Base-by-base conservation (phyloP, 2,113 vertebrate genomes). In the Dendropsophus ebraccatus region DNA sequence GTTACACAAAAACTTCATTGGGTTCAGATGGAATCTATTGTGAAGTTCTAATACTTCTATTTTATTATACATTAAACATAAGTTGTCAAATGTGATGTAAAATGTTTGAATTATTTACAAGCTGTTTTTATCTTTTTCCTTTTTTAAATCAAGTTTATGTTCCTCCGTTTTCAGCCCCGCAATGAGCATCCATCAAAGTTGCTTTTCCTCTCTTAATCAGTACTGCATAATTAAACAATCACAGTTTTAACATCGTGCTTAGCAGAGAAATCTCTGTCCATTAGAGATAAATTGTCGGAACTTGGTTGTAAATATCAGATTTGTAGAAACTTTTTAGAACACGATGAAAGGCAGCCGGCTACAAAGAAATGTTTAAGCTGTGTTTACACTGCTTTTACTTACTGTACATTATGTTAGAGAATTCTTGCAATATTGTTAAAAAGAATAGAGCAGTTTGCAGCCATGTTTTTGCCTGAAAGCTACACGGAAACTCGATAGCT, bases 141-240 rank as follows among this genome's bases (percentile, higher is more conserved):
- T 69, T 69, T 69, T 35, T 49, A 49, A 30, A 35, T 69, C 30
- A 69, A 35, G 30, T 69, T 69, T 69, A 19, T 69, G 65, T 28
- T 35, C 17, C 8, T 21, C 30, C 1, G 65, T 69, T 7, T 69
- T 35, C 9, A 35, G 65, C 35, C 3, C 30, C 35, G 65, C 28
- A 69, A 69, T 69, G 65, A 69, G 28, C 65, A 69, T 69, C 30
- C 30, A 69, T 69, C 65, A 69, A 69, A 69, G 65, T 35, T 30
- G 30, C 30, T 35, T 25, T 69, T 35, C 35, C 28, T 23, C 65
- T 35, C 30, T 21, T 35, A 69, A 69, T 69, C 35, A 35, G 35
- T 69, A 37, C 16, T 35, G 65, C 65, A 69, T 69, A 35, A 69
- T 69, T 62, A 23, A 58, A 58, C 2, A n/a, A 13, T 62, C 9